These are phyloP conservation scores for Brotula barbata DNA, from an alignment of 2,797 vertebrate species.

Conservation along the genomic window DNA sequence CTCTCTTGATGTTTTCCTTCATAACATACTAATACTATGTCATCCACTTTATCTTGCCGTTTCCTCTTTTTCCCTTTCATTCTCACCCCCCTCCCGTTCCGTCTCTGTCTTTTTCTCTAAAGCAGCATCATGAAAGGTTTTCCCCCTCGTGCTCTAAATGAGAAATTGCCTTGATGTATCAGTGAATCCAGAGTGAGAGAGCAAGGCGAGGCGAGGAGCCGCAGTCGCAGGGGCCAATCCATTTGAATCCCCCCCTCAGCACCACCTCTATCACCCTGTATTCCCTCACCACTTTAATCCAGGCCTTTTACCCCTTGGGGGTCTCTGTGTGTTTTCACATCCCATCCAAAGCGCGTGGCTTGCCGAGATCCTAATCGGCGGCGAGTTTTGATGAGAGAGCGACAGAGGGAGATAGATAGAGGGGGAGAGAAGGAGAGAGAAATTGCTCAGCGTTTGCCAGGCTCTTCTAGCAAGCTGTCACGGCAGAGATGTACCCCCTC, in stretches of 20 bases:
- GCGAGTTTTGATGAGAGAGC: conserved; percentile 73
- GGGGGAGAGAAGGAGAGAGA: conserved; percentile 41
- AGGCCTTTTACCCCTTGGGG: conserved; percentile 72
- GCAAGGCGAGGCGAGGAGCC: conserved; percentile 51
- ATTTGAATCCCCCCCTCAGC: conserved; percentile 56
- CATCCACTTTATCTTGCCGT: conserved; percentile 51
- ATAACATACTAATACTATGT: conserved; percentile 47
- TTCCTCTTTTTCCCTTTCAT: conserved; percentile 41
- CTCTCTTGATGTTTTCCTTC: conserved; percentile 18
- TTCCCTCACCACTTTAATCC: conserved; percentile 76
- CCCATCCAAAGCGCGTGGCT: conserved; percentile 62
- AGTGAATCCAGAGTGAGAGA: conserved; percentile 63
- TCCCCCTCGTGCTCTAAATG: conserved; percentile 62
- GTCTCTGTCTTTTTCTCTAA: conserved; percentile 51
- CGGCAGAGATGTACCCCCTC: conserved; percentile 64
- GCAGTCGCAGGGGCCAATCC: conserved; percentile 58
- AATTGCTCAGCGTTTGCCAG: conserved; percentile 56
- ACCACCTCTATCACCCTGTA: conserved; percentile 55
- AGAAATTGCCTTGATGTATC: conserved; percentile 78
- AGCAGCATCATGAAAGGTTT: conserved; percentile 69
- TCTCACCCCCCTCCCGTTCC: conserved; percentile 39
- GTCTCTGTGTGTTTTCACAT: conserved; percentile 72
- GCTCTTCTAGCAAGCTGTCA: conserved; percentile 76
- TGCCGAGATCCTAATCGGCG: conserved; percentile 74
- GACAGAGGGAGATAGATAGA: conserved; percentile 50